Conservation (phyloP, 2,888 invertebrate species). For the Poecilobothrus nobilitatus region DNA sequence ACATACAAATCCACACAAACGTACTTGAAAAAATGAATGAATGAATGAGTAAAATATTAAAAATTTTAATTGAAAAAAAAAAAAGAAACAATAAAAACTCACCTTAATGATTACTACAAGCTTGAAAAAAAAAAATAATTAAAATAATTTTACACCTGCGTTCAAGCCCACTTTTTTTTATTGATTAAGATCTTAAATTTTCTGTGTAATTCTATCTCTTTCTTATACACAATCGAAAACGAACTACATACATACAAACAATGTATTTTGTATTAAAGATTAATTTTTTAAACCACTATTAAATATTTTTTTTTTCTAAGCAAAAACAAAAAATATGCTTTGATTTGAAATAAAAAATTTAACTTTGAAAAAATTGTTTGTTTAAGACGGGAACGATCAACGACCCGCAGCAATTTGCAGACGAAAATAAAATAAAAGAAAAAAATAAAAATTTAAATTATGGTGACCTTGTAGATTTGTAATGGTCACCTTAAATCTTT, state of each 20-base stretch:
- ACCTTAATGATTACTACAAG: constrained; percentile 4
- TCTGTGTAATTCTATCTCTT: neutral
- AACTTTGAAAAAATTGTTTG: too few species aligned
- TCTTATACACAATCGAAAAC: neutral
- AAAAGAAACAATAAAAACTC: neutral
- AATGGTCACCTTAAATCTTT: too few species aligned
- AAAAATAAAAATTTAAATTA: too few species aligned
- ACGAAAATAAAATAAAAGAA: neutral
- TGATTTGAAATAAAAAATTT: neutral
- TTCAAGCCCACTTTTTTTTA: neutral
- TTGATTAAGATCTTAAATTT: neutral
- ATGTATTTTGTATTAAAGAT: neutral
- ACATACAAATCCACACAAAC: too few species aligned
- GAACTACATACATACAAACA: neutral
- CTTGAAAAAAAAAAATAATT: neutral
- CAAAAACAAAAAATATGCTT: neutral
- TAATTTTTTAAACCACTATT: neutral
- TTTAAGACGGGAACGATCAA: neutral
- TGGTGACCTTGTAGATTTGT: too few species aligned
- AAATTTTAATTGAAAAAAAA: too few species aligned
- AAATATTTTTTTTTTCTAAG: neutral
- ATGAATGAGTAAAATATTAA: too few species aligned
- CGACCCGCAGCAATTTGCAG: neutral
- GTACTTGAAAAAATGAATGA: too few species aligned
- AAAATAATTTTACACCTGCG: constrained; percentile 3